Evolutionary conservation across 2,113 vertebrate species (phyloP).

Genomic region (Gambusia affinis): DNA sequence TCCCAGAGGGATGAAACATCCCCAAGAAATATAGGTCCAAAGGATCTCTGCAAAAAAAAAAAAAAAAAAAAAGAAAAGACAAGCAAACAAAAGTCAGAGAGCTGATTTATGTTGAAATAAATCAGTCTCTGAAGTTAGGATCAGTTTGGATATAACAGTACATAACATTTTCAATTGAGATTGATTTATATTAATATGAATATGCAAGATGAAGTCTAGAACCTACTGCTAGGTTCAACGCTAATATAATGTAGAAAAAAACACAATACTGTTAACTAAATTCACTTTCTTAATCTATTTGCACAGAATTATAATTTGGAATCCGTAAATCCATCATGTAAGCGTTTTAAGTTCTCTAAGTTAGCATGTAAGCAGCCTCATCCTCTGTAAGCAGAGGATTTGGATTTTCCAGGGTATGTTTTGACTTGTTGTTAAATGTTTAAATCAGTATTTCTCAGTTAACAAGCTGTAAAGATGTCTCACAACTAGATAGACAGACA

Average conservation of each 20-base stretch:
- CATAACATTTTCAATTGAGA: constrained; percentile 19
- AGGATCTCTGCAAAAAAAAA: constrained; percentile 68
- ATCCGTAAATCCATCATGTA: not conserved
- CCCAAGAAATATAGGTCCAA: constrained; percentile 86
- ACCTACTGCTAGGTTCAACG: too few species aligned
- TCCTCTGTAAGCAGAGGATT: too few species aligned
- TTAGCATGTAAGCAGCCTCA: too few species aligned
- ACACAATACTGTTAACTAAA: too few species aligned
- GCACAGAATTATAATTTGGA: not conserved
- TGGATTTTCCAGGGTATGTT: not conserved
- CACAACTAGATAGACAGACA: not conserved
- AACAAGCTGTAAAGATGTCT: too few species aligned
- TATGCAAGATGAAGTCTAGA: constrained; percentile 17
- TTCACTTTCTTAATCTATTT: too few species aligned
- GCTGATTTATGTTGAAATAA: not conserved
- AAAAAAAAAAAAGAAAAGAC: not conserved
- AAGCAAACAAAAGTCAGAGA: constrained; percentile 16
- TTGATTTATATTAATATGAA: constrained; percentile 31
- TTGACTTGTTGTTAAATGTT: not conserved
- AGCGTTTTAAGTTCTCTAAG: too few species aligned
- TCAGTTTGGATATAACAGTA: not conserved
- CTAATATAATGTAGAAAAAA: too few species aligned
- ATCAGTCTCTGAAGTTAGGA: not conserved
- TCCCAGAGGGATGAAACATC: constrained; percentile 78
- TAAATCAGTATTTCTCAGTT: not conserved